phyloP scores from a whole-genome alignment of 2,888 invertebrate species.

The Dynastes grantii region DNA sequence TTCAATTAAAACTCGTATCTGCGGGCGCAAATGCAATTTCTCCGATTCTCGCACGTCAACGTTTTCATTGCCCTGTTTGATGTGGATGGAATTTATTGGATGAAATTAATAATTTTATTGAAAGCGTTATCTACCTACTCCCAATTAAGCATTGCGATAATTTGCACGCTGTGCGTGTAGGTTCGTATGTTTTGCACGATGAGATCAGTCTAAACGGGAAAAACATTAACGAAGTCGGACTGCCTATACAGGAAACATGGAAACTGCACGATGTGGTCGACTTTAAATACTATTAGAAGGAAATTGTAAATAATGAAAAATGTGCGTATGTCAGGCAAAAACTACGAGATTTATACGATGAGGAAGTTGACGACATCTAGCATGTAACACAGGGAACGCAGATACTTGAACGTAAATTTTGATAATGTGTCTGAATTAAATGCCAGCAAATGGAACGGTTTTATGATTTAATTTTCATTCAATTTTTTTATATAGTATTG shows the following conservation, averaged over 20 bases:
- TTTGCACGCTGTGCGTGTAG: background rate
- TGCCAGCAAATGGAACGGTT: too few relatives aligned
- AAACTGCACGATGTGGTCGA: background rate
- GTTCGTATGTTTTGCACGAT: background rate
- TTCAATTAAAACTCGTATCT: constrained; percentile 42
- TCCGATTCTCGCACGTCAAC: constrained; percentile 27
- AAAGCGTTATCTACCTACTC: constrained; percentile 35
- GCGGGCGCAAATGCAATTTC: constrained; percentile 43
- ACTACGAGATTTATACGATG: too few relatives aligned
- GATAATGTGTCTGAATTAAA: too few relatives aligned
- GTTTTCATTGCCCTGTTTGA: background rate
- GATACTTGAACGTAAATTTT: too few relatives aligned
- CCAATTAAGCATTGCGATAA: constrained; percentile 13
- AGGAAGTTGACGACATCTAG: too few relatives aligned
- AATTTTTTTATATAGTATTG: too few relatives aligned
- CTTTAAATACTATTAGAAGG: background rate
- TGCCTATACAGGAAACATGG: constrained; percentile 4
- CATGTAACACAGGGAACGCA: too few relatives aligned
- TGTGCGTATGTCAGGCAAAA: background rate
- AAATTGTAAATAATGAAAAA: background rate
- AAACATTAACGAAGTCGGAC: background rate
- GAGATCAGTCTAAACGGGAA: background rate
- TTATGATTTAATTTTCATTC: too few relatives aligned
- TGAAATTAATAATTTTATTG: constrained; percentile 45
- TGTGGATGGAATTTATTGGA: constrained; percentile 23